Evolutionary conservation across 1,140 invertebrate genomes (phyloP).

Genomic region (Heliconius eleuchia): DNA sequence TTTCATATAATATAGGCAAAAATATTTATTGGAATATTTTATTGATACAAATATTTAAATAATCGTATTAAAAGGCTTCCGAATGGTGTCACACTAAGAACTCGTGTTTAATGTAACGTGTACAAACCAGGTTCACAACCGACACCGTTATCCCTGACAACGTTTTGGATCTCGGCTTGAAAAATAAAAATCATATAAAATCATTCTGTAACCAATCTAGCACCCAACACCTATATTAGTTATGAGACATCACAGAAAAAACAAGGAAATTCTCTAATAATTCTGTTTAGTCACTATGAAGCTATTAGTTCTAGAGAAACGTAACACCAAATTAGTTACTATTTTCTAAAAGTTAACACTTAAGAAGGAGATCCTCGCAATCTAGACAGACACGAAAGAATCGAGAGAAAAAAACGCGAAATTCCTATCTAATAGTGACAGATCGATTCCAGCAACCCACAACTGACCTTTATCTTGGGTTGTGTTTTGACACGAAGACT

Average conservation of each 20-base stretch:
- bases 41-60: background rate
- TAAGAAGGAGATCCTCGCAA: constrained; percentile 37
- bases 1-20: background rate
- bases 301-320: constrained; percentile 26
- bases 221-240: background rate
- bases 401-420: constrained; percentile 29
- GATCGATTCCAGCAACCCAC: constrained; percentile 42
- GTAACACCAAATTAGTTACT: constrained; percentile 30
- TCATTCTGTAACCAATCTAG: background rate
- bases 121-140: constrained; percentile 80
- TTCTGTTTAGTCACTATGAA: constrained; percentile 16
- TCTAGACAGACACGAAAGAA: constrained; percentile 46
- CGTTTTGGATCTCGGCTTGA: constrained; percentile 77
- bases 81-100: constrained; percentile 55
- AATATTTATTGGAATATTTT: too few relatives aligned
- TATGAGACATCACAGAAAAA: background rate
- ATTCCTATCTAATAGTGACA: constrained; percentile 61
- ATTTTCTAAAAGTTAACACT: constrained; percentile 33
- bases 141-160: constrained; percentile 77
- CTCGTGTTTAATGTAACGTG: constrained; percentile 54
- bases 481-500: constrained; percentile 71
- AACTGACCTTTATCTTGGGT: constrained; percentile 76
- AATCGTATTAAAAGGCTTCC: constrained; percentile 49
- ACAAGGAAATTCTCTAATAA: constrained; percentile 16
- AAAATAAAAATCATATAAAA: constrained; percentile 46